These are phyloP conservation scores for Liposcelis brunnea DNA, from an alignment of 2,888 invertebrate species.

Conservation along the genomic window DNA sequence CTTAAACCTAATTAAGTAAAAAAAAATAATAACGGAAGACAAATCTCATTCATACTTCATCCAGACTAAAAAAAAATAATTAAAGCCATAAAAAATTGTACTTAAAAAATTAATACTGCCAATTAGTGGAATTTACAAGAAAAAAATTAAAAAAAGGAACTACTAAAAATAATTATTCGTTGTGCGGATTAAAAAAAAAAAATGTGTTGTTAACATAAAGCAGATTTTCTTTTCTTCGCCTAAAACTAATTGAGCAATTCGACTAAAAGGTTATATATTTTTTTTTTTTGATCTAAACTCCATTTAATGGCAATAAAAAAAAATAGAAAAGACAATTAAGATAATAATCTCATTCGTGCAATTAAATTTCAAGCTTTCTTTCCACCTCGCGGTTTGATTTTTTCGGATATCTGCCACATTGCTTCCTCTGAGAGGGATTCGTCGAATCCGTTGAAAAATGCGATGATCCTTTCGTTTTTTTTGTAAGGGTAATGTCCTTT, in stretches of 20 bases:
- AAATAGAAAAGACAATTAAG: too few relatives aligned
- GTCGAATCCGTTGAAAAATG: slow-evolving; percentile 93
- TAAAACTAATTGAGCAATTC: too few relatives aligned
- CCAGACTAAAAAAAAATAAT: too few relatives aligned
- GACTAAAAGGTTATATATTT: too few relatives aligned
- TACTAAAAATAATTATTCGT: too few relatives aligned
- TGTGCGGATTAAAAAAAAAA: too few relatives aligned
- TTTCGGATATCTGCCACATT: slow-evolving; percentile 96
- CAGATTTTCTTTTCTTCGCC: too few relatives aligned
- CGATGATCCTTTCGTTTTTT: slow-evolving; percentile 82
- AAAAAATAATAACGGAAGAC: background rate
- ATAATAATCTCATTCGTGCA: background rate
- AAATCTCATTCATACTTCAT: background rate
- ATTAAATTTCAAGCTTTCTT: slow-evolving; percentile 27
- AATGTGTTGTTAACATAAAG: too few relatives aligned
- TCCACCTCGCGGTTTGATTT: slow-evolving; percentile 77
- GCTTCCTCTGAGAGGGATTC: slow-evolving; percentile 91
- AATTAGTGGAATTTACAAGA: background rate
- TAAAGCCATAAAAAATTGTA: too few relatives aligned
- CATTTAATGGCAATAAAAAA: too few relatives aligned
- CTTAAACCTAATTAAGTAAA: too few relatives aligned
- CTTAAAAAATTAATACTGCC: background rate
- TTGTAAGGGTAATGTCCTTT: slow-evolving; percentile 91
- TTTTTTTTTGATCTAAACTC: too few relatives aligned
- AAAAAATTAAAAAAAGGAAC: background rate